phyloP scores from a whole-genome alignment of 2,797 vertebrate genomes.

The Lagocephalus sceleratus region DNA sequence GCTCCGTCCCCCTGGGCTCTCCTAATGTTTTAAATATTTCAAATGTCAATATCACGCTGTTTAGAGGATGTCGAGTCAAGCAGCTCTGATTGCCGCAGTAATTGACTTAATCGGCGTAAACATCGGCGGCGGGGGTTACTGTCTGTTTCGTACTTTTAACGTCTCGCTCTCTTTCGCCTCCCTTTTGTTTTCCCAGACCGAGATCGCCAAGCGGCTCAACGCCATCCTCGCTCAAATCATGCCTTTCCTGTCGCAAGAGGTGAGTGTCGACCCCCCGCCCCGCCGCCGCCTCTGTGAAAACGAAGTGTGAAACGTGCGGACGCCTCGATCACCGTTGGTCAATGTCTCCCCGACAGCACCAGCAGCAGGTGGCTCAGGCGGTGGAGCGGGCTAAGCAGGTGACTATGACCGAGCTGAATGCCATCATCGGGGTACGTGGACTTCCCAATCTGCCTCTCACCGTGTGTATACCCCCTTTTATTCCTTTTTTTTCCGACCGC shows the following conservation, averaged over 20 bases:
- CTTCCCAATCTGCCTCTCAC: constrained; percentile 94
- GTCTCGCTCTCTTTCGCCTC: constrained; percentile 46
- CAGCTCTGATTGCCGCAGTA: constrained; percentile 79
- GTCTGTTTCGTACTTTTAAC: constrained; percentile 56
- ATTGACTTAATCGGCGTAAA: constrained; percentile 81
- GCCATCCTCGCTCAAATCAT: constrained; percentile 99
- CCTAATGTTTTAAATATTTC: constrained; percentile 84
- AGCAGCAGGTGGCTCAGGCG: constrained; percentile 98
- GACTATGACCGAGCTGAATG: constrained; percentile 98
- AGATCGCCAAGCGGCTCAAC: constrained; percentile 99
- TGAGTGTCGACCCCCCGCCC: no score
- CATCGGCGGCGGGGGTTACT: constrained; percentile 70
- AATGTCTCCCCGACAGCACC: constrained; percentile 82
- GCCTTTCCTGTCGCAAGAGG: constrained; percentile 99
- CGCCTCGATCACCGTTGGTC: constrained; percentile 28
- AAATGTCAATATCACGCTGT: constrained; percentile 84
- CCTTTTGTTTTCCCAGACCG: constrained; percentile 85
- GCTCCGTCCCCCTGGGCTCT: constrained; percentile 78
- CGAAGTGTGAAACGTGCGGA: constrained; percentile 38
- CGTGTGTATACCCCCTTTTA: constrained; percentile 91
- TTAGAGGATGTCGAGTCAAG: constrained; percentile 83
- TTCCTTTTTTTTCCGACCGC: constrained; percentile 78
- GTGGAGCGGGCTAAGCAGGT: constrained; percentile 99
- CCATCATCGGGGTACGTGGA: constrained; percentile 99
- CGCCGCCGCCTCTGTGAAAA: constrained; percentile 18